A percentile compares a stretch with the other conserved stretches of the same genome.
Conservation (phyloP, 2,888 invertebrate genomes). For the Omphaloscelis lunosa region DNA sequence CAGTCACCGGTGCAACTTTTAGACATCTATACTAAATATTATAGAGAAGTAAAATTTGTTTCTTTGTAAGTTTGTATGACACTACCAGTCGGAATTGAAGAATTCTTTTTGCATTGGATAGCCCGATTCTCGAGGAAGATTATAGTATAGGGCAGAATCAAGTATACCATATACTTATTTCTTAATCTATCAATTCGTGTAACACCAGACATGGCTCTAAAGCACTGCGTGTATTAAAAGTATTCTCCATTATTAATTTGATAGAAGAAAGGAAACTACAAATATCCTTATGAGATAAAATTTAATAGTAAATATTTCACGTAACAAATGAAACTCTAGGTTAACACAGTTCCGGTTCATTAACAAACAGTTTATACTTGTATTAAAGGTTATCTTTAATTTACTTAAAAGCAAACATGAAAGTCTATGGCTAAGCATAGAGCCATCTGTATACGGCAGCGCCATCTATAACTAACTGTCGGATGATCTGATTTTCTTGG, state of each 20-base stretch:
- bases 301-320: slow-evolving; percentile 63
- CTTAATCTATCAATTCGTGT: neutral
- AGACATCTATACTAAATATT: no score
- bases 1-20: no score
- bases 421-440: slow-evolving; percentile 60
- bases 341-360: slow-evolving; percentile 56
- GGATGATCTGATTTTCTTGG: slow-evolving; percentile 77
- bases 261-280: slow-evolving; percentile 12
- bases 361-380: slow-evolving; percentile 56
- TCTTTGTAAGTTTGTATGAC: no score
- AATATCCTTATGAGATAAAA: slow-evolving; percentile 50
- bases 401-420: slow-evolving; percentile 59
- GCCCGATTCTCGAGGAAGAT: no score
- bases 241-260: neutral
- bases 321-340: slow-evolving; percentile 62
- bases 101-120: no score
- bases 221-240: neutral
- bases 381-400: slow-evolving; percentile 56
- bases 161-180: neutral
- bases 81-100: no score
- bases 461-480: slow-evolving; percentile 73
- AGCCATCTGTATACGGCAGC: slow-evolving; percentile 35
- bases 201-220: neutral
- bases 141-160: no score
- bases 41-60: no score